phyloP scores from a whole-genome alignment of 2,797 vertebrate genomes.

The Microctenopoma stevenorrisi region DNA sequence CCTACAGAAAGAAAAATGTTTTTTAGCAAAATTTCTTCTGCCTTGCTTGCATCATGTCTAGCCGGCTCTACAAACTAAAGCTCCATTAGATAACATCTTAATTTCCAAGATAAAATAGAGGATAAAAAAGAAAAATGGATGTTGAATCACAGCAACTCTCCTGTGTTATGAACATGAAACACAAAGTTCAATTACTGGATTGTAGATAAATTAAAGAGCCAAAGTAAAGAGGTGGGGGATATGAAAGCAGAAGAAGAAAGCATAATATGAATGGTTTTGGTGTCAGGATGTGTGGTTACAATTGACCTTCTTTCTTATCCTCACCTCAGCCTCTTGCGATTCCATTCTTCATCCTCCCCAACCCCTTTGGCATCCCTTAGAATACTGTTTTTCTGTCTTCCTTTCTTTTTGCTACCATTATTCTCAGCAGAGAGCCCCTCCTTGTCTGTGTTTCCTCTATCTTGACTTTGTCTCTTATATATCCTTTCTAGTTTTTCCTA shows the following conservation, averaged over 20 bases:
- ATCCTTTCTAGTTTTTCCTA: neutral
- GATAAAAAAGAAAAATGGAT: slow-evolving; percentile 28
- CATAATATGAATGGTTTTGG: slow-evolving; percentile 50
- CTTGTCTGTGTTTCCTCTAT: no score
- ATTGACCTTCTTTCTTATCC: slow-evolving; percentile 55
- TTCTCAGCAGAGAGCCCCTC: no score
- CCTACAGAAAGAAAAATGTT: slow-evolving; percentile 30
- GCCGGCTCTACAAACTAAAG: slow-evolving; percentile 59
- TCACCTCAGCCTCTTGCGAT: slow-evolving; percentile 16
- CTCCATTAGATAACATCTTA: slow-evolving; percentile 72
- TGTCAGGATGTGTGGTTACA: slow-evolving; percentile 52
- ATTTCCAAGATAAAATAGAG: slow-evolving; percentile 60
- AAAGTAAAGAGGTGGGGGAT: slow-evolving; percentile 15
- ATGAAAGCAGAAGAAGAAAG: slow-evolving; percentile 19
- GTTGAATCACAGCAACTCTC: slow-evolving; percentile 43
- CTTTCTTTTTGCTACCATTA: neutral
- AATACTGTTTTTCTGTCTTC: neutral
- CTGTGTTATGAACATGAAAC: slow-evolving; percentile 46
- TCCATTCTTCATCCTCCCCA: slow-evolving; percentile 38
- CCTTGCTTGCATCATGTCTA: slow-evolving; percentile 44
- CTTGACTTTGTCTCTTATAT: no score
- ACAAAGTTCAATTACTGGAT: slow-evolving; percentile 64
- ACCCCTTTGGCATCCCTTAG: neutral
- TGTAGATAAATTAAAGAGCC: slow-evolving; percentile 67
- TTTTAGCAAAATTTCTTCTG: slow-evolving; percentile 64